Conservation (phyloP, 1,140 invertebrate species). For the Drosophila sucinea region DNA sequence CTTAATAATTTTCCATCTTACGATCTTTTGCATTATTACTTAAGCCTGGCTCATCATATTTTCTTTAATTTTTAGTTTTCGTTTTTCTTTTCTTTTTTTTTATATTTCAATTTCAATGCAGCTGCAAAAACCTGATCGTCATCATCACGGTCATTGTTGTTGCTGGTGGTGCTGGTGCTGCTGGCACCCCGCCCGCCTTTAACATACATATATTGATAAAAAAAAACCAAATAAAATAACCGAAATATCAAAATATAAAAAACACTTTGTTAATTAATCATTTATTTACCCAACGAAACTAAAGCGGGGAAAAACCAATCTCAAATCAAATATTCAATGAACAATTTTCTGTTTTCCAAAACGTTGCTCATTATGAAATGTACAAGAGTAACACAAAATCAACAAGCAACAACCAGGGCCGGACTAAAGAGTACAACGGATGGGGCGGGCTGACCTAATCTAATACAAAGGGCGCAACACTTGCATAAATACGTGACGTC, state of each 20-base stretch:
- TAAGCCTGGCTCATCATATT: neutral
- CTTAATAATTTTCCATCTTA: neutral
- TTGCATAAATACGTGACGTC: neutral
- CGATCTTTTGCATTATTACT: neutral
- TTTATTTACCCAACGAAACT: neutral
- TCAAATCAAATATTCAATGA: slow-evolving; percentile 25
- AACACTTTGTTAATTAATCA: neutral
- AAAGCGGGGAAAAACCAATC: neutral
- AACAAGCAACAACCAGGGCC: slow-evolving; percentile 32
- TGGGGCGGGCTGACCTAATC: neutral
- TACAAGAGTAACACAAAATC: slow-evolving; percentile 30
- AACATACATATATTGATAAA: slow-evolving; percentile 57
- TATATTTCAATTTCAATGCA: slow-evolving; percentile 37
- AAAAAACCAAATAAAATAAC: slow-evolving; percentile 27
- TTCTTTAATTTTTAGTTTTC: neutral
- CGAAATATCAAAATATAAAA: neutral
- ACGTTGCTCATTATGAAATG: slow-evolving; percentile 52
- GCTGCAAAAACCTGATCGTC: slow-evolving; percentile 75
- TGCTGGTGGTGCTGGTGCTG: slow-evolving; percentile 26
- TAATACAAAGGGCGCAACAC: neutral
- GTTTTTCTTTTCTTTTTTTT: slow-evolving; percentile 21
- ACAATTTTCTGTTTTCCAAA: slow-evolving; percentile 27
- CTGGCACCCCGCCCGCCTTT: slow-evolving; percentile 62
- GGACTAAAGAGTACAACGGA: neutral
- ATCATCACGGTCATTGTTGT: slow-evolving; percentile 40